These are phyloP conservation scores for Epinephelus coioides DNA, from an alignment of 2,797 vertebrate species.

Conservation along the genomic window DNA sequence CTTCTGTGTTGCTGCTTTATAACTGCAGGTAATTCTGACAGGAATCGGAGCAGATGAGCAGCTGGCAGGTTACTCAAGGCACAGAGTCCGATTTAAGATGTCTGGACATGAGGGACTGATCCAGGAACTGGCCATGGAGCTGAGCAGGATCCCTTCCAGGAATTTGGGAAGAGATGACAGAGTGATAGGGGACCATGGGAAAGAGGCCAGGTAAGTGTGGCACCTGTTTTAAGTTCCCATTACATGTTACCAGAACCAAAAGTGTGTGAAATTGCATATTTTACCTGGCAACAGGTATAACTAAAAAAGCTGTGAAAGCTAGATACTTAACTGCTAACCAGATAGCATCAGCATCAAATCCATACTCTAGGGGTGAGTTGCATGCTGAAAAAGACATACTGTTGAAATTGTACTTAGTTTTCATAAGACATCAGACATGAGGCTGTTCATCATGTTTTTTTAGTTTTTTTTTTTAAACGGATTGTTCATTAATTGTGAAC, in stretches of 20 bases:
- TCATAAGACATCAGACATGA: too few relatives aligned
- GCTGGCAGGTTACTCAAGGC: slow-evolving; percentile 95
- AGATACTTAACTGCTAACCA: too few relatives aligned
- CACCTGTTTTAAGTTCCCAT: background rate
- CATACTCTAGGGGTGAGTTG: too few relatives aligned
- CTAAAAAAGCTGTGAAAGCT: too few relatives aligned
- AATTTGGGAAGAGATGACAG: slow-evolving; percentile 96
- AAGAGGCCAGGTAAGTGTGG: slow-evolving; percentile 91
- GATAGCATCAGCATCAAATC: too few relatives aligned
- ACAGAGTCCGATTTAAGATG: slow-evolving; percentile 88
- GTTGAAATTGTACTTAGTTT: too few relatives aligned
- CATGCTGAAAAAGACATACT: too few relatives aligned
- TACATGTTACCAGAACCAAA: background rate
- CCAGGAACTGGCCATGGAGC: slow-evolving; percentile 92
- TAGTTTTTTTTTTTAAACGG: too few relatives aligned
- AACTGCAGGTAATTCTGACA: slow-evolving; percentile 91
- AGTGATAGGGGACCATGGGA: slow-evolving; percentile 94
- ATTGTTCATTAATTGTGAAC: too few relatives aligned
- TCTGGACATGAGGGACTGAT: slow-evolving; percentile 88
- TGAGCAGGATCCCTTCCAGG: slow-evolving; percentile 92
- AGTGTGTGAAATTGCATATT: background rate
- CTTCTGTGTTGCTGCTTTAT: slow-evolving; percentile 1
- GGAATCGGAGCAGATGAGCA: slow-evolving; percentile 98
- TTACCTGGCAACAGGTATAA: background rate
- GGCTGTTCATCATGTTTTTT: too few relatives aligned